These are phyloP conservation scores for Collichthys lucidus DNA, from an alignment of 2,113 vertebrate species.

Conservation along the genomic window DNA sequence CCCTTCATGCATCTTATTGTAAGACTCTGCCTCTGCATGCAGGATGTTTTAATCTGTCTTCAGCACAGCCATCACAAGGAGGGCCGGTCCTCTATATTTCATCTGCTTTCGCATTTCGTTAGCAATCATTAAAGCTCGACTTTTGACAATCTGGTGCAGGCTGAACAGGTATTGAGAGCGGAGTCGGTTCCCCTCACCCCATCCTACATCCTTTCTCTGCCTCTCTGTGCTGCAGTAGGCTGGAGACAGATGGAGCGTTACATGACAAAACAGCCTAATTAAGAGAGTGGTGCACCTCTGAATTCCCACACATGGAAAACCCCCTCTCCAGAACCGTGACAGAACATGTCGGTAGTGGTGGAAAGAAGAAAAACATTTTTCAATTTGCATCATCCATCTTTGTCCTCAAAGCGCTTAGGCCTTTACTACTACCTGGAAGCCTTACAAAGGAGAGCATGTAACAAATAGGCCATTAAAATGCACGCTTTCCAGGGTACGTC, in stretches of 20 bases:
- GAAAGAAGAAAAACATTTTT: slow-evolving; percentile 48
- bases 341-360: slow-evolving; percentile 52
- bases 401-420: slow-evolving; percentile 40
- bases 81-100: slow-evolving; percentile 40
- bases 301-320: slow-evolving; percentile 73
- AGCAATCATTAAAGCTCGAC: slow-evolving; percentile 50
- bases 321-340: slow-evolving; percentile 49
- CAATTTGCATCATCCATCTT: slow-evolving; percentile 62
- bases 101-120: slow-evolving; percentile 36
- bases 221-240: slow-evolving; percentile 55
- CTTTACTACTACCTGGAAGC: slow-evolving; percentile 34
- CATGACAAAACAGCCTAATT: slow-evolving; percentile 80
- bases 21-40: neutral
- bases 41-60: slow-evolving; percentile 43
- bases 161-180: slow-evolving; percentile 50
- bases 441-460: slow-evolving; percentile 31
- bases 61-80: slow-evolving; percentile 32
- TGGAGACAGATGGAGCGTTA: slow-evolving; percentile 70
- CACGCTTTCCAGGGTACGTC: slow-evolving; percentile 10
- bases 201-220: slow-evolving; percentile 17
- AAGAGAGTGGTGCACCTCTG: slow-evolving; percentile 70
- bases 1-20: slow-evolving; percentile 36
- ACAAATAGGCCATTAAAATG: slow-evolving; percentile 55
- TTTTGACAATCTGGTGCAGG: slow-evolving; percentile 57
- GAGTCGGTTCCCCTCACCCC: slow-evolving; percentile 3